Percentiles rank a stretch among this genome's conserved stretches.
Evolutionary conservation across 2,888 invertebrate species (phyloP).

Genomic region (Chironomus riparius): DNA sequence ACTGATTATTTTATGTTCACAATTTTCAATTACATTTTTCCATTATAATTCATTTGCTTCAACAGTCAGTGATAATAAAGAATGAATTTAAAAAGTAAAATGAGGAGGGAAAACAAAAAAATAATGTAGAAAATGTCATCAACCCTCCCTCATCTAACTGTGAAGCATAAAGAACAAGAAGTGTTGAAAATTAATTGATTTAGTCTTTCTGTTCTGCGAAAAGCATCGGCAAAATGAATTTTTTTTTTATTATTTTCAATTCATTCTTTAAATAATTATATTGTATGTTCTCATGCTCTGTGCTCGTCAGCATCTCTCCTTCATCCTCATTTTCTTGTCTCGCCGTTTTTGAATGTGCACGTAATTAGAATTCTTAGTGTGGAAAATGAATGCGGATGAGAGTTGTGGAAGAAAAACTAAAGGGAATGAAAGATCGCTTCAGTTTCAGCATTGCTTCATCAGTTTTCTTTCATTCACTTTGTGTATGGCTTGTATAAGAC

Average conservation of each 20-base stretch:
- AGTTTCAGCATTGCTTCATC: not conserved
- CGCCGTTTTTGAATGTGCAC: slow-evolving; percentile 4
- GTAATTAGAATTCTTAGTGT: slow-evolving; percentile 15
- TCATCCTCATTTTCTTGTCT: not conserved
- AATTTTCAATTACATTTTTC: slow-evolving; percentile 19
- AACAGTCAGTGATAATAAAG: not conserved
- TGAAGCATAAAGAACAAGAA: not conserved
- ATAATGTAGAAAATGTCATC: not conserved
- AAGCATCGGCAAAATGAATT: not conserved
- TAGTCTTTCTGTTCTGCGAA: not conserved
- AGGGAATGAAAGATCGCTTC: not conserved
- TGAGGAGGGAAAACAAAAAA: not conserved
- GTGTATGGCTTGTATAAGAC: not conserved
- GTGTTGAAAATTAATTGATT: slow-evolving; percentile 24
- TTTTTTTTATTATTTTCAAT: not conserved
- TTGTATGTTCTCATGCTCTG: not conserved
- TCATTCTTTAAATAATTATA: not conserved
- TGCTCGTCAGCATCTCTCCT: not conserved
- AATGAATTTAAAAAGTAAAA: not conserved
- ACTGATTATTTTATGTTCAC: slow-evolving; percentile 14
- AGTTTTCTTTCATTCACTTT: too few species aligned
- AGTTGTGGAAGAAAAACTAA: not conserved
- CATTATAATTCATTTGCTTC: slow-evolving; percentile 8
- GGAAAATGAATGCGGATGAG: not conserved
- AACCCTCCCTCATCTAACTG: not conserved